These are phyloP conservation scores for Protomyctophum bolini DNA, from an alignment of 2,113 vertebrate species.

Conservation along the genomic window DNA sequence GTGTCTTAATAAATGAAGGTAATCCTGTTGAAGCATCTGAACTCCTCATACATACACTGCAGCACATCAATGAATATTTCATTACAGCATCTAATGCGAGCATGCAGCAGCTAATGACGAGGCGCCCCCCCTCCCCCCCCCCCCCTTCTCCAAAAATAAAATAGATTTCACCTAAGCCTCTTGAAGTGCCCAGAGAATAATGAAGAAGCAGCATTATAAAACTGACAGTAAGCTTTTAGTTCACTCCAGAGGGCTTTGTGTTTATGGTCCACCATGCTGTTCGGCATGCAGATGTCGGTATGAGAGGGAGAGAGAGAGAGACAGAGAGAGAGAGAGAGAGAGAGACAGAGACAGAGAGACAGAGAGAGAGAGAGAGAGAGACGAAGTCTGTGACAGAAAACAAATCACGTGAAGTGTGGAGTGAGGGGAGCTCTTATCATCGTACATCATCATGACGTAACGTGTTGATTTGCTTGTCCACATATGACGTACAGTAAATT, in stretches of 20 bases:
- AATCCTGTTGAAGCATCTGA: conserved; percentile 41
- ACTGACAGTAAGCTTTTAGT: neutral
- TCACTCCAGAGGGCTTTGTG: neutral
- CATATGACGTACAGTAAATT: too few relatives aligned
- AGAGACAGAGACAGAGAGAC: neutral
- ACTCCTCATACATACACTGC: conserved; percentile 51
- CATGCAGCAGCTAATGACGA: conserved; percentile 48
- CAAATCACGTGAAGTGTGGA: too few relatives aligned
- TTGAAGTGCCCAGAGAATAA: conserved; percentile 22
- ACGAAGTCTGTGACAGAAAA: too few relatives aligned
- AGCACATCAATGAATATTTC: conserved; percentile 65
- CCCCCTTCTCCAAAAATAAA: conserved; percentile 25
- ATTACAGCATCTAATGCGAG: conserved; percentile 47
- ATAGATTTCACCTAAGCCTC: conserved; percentile 12
- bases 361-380: neutral
- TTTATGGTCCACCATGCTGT: neutral
- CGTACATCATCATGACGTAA: too few relatives aligned
- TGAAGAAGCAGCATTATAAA: conserved; percentile 25
- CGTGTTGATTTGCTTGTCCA: too few relatives aligned
- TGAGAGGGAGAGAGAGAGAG: too few relatives aligned
- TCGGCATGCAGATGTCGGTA: neutral
- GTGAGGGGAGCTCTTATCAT: too few relatives aligned
- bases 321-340: too few relatives aligned
- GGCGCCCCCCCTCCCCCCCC: neutral
- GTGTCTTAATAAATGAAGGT: conserved; percentile 61